Base-by-base conservation (phyloP, 1,140 invertebrate genomes). In the Drosophila littoralis region DNA sequence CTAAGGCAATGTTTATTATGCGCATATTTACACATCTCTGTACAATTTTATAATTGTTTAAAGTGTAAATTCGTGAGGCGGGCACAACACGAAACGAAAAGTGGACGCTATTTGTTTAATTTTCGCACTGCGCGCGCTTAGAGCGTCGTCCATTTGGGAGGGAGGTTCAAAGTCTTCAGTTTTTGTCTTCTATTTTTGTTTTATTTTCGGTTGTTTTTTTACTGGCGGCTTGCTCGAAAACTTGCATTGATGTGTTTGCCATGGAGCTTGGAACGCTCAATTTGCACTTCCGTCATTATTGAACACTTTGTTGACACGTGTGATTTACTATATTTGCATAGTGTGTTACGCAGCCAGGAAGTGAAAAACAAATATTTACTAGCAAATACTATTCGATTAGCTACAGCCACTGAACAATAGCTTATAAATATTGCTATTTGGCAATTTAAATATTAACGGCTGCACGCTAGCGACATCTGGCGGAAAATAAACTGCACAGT, bases 11-110 rank as follows among this genome's bases (percentile, higher is more conserved):
- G 84, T 88, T 79, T 83, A 89, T 86, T 89, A 89, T 77, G 77
- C 68, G 77, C 65, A 66, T 86, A 89, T 86, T 88, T 80, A 77
- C 84, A 83, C 81, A 69, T 55, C 59, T 66, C 58, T 65, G 68
- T 88, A 79, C 71, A 86, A 81, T 74, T 89, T 89, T 89, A 89
- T 84, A 89, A 80, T 88, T 88, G 83, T 74, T 77, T 77, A 69
- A 88, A 88, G 79, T 88, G 84, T 88, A 89, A 89, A 88, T 88
- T 88, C 66, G 83, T 89, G 59, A 78, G 83, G 61, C 67, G 63
- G 45, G 64, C 42, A 50, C 51, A 38, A 54, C 51, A 38, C 60
- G 73, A 67, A 74, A 79, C 68, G 40, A 15, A 73, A 68, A 70
- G 69, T 64, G 71, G 70, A 59, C 50, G 58, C 32, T 82, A 82